phyloP scores from a whole-genome alignment of 1,140 invertebrate species.

The Heliconius nattereri region DNA sequence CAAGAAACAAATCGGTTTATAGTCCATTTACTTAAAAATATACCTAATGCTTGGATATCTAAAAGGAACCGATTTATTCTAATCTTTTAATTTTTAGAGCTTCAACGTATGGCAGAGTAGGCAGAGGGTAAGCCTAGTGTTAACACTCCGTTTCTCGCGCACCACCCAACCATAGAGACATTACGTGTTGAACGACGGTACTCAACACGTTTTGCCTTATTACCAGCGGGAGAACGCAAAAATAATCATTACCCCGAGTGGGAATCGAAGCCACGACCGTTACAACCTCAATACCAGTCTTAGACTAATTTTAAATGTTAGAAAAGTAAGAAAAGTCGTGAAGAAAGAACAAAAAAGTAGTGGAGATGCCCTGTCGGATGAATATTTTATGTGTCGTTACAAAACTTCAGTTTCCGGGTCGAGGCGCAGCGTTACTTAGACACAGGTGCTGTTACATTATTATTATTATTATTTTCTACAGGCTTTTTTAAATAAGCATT shows the following conservation, averaged over 20 bases:
- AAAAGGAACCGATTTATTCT: no score
- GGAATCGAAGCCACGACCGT: not conserved
- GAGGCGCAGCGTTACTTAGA: not conserved
- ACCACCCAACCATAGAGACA: not conserved
- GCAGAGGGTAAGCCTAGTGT: not conserved
- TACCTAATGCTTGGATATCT: no score
- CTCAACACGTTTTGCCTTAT: not conserved
- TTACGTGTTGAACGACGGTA: not conserved
- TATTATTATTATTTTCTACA: not conserved
- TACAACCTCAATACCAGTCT: not conserved
- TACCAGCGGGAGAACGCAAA: no score
- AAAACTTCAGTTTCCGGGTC: not conserved
- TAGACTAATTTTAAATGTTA: not conserved
- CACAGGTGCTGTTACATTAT: not conserved
- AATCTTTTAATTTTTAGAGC: no score
- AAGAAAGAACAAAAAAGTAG: not conserved
- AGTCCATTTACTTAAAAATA: no score
- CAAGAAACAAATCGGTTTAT: no score
- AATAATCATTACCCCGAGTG: no score
- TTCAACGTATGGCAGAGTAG: not conserved
- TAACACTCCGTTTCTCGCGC: not conserved
- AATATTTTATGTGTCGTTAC: slow-evolving; percentile 8
- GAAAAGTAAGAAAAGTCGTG: not conserved
- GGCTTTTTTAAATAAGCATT: no score
- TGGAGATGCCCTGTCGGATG: not conserved